phyloP scores from a whole-genome alignment of 2,113 vertebrate species.

The Meriones unguiculatus region DNA sequence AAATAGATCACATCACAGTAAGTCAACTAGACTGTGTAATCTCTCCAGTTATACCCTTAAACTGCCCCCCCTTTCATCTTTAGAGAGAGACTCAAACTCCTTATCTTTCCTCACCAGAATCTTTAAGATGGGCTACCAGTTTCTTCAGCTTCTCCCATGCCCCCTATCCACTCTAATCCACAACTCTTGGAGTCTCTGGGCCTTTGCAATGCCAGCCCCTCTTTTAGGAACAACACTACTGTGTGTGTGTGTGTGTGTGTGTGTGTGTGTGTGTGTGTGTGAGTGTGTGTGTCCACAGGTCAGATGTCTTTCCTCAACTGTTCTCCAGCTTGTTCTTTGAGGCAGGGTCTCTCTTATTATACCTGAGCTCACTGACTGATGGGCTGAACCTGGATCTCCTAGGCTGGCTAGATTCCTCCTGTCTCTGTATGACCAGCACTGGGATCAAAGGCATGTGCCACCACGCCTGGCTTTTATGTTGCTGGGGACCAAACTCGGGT shows the following conservation, averaged over 20 bases:
- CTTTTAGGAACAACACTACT: neutral
- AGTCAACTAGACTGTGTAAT: fast-evolving
- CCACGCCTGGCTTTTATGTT: neutral
- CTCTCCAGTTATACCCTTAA: too few relatives aligned
- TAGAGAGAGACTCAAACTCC: neutral
- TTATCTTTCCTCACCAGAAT: neutral
- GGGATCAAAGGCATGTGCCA: neutral
- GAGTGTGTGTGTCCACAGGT: neutral
- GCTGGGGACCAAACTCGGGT: neutral
- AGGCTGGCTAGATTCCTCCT: neutral
- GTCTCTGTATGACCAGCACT: neutral
- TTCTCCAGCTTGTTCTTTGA: neutral
- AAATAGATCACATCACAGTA: too few relatives aligned
- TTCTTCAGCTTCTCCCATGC: fast-evolving
- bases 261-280: neutral
- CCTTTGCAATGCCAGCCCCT: neutral
- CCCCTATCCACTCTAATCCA: neutral
- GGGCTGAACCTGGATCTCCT: neutral
- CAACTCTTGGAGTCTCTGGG: neutral
- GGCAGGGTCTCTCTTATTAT: neutral
- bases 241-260: neutral
- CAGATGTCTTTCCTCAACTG: neutral
- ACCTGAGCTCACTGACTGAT: neutral
- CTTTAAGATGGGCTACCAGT: neutral
- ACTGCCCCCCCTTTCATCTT: neutral